phyloP scores from a whole-genome alignment of 2,113 vertebrate species.

The Brachyhypopomus occidentalis region DNA sequence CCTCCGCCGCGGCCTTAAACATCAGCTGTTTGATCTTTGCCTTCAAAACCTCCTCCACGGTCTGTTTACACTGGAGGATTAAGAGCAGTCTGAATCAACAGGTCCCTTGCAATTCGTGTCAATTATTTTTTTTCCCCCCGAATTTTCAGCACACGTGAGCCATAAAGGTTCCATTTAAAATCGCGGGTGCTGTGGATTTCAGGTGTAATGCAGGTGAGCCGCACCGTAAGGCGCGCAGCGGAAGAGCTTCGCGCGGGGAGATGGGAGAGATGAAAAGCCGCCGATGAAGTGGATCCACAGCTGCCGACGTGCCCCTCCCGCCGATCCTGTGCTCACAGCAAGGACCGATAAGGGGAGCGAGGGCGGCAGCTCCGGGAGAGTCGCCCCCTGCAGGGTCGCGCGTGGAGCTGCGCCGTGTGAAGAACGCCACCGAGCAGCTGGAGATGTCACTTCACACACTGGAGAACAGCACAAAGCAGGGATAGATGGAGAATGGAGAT shows the following conservation, averaged over 20 bases:
- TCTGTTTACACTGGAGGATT: background rate
- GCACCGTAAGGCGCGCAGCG: background rate
- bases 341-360: too few relatives aligned
- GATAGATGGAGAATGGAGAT: too few relatives aligned
- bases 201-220: constrained; percentile 21
- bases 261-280: background rate
- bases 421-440: too few relatives aligned
- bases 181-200: constrained; percentile 27
- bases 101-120: background rate
- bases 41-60: background rate
- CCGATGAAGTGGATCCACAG: background rate
- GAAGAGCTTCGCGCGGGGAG: too few relatives aligned
- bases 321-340: too few relatives aligned
- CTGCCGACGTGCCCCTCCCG: too few relatives aligned
- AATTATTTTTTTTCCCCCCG: background rate
- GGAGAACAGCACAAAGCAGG: too few relatives aligned
- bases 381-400: too few relatives aligned
- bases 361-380: too few relatives aligned
- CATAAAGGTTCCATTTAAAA: constrained; percentile 15
- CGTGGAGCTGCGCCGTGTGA: too few relatives aligned
- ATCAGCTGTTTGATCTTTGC: constrained; percentile 8
- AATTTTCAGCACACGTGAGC: constrained; percentile 13
- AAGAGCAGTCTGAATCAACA: constrained; percentile 25
- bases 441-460: too few relatives aligned
- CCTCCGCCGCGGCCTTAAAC: background rate